Conservation (phyloP, 2,888 invertebrate species). For the Herminia tarsipennalis region DNA sequence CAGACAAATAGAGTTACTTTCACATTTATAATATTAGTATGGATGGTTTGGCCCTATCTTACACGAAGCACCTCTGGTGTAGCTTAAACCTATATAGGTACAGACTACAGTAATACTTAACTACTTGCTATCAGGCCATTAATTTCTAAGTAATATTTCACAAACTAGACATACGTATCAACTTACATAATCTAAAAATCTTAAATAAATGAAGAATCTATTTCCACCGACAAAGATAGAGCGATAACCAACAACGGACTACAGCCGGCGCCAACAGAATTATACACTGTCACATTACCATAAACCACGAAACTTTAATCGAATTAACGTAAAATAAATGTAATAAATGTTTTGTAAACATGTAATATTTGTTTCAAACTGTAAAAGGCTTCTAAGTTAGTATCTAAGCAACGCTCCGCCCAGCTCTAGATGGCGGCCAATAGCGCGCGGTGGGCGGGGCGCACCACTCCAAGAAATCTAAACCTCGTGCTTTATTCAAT, state of each 20-base stretch:
- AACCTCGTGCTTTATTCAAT: constrained; percentile 48
- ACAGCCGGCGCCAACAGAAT: background rate
- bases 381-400: constrained; percentile 72
- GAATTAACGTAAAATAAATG: constrained; percentile 12
- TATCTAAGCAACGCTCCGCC: constrained; percentile 81
- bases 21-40: no score
- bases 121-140: no score
- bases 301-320: constrained; percentile 6
- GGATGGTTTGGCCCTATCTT: no score
- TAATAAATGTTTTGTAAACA: constrained; percentile 13
- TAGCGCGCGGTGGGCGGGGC: constrained; percentile 76
- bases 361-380: constrained; percentile 49
- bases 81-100: no score
- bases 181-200: no score
- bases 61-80: no score
- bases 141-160: no score
- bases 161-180: no score
- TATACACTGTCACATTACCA: background rate
- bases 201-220: no score
- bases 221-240: background rate
- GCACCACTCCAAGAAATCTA: constrained; percentile 67
- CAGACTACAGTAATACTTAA: no score
- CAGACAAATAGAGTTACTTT: no score
- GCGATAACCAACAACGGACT: background rate
- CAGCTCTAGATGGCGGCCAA: constrained; percentile 73